Evolutionary conservation across 2,797 vertebrate species (phyloP).

Genomic region (Aulostomus chinensis): DNA sequence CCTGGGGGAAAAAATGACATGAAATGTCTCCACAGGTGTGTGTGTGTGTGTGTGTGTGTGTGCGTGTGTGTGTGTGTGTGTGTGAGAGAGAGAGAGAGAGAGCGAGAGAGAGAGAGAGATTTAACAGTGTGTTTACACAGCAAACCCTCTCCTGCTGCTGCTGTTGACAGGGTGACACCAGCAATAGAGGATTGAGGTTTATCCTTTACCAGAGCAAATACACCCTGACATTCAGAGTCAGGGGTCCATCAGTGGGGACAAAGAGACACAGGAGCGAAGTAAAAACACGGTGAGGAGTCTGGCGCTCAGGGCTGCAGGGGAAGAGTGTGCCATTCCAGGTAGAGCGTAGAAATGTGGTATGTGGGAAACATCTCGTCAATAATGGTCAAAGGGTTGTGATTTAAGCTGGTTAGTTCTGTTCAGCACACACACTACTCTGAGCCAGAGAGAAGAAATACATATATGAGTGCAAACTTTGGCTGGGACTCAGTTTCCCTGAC

Average conservation of each 20-base stretch:
- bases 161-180: slow-evolving; percentile 48
- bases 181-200: slow-evolving; percentile 18
- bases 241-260: slow-evolving; percentile 30
- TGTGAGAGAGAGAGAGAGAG: no score
- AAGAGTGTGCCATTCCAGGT: slow-evolving; percentile 36
- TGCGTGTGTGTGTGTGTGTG: slow-evolving; percentile 15
- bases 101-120: no score
- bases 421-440: background rate
- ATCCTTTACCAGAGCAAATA: slow-evolving; percentile 43
- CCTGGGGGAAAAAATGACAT: slow-evolving; percentile 57
- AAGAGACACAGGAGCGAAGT: slow-evolving; percentile 6
- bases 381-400: no score
- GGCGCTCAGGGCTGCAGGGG: no score
- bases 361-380: no score
- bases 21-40: slow-evolving; percentile 29
- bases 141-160: slow-evolving; percentile 39
- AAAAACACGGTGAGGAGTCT: slow-evolving; percentile 17
- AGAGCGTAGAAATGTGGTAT: background rate
- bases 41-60: slow-evolving; percentile 28
- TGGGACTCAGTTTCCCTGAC: slow-evolving; percentile 23
- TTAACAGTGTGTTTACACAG: slow-evolving; percentile 23
- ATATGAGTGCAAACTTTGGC: slow-evolving; percentile 41
- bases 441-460: slow-evolving; percentile 45
- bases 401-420: no score
- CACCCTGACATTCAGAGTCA: slow-evolving; percentile 10